Evolutionary conservation across 2,113 vertebrate genomes (phyloP), one percentile per base, ranked within the genome.

Genomic region (Erythrocercus mccallii): DNA sequence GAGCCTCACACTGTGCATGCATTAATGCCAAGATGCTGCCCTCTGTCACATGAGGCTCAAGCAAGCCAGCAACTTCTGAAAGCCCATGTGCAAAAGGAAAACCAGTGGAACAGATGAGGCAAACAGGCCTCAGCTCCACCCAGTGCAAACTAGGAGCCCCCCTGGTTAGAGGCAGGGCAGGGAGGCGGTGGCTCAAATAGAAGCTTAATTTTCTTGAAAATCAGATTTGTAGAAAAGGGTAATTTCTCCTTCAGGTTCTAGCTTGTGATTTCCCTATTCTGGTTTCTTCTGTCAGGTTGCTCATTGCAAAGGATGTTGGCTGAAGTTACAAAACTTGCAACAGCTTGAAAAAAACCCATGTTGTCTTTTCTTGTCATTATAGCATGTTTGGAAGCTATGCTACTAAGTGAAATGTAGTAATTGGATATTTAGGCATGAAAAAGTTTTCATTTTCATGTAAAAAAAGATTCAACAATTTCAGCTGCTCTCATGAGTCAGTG

Each of bases 21-120:
- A 4, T 37, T 16, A 27, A 11, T 2, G 22, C 28, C 44, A 21
- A 13, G 3, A 1, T 0, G 0, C n/a, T 37, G 57, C 45, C 25
- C 42, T 70, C 51, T 16, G 28, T 30, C 24, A 21, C 0, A 0
- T 2, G 40, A 0, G 7, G 45, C 70, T 61, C 18, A 40, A 22
- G 30, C 31, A 66, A 56, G 23, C 15, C 74, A 71, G 58, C 33
- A 44, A 3, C 58, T 77, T 35, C 30, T 54, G 10, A 27, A 27
- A 38, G 28, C 7, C 38, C 51, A 2, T 0, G 22, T 30, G 79
- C 65, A 37, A 61, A 45, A 65, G 68, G 50, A 76, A 33, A 33
- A 61, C 19, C 58, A 30, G n/a, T 1, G 0, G 38, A 68, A 27
- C 9, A 27, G 57, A 51, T 11, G 21, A 60, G 70, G 56, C 12